These are phyloP conservation scores for Cosmia trapezina DNA, from an alignment of 2,888 invertebrate genomes.

Conservation along the genomic window DNA sequence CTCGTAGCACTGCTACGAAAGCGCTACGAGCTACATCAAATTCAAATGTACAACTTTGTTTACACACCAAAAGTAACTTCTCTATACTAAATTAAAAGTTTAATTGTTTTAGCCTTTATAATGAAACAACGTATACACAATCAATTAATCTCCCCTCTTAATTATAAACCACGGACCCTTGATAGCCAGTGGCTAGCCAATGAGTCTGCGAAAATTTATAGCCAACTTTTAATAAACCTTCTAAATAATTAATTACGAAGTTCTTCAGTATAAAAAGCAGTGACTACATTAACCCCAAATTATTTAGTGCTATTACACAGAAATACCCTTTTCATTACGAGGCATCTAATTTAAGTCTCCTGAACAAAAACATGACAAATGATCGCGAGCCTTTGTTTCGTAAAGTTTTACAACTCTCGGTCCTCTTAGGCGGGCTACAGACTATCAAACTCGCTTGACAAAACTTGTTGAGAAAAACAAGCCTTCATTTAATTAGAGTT, in stretches of 20 bases:
- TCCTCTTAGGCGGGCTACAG: constrained; percentile 57
- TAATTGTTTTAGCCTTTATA: constrained; percentile 35
- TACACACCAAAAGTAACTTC: constrained; percentile 18
- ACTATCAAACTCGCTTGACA: constrained; percentile 65
- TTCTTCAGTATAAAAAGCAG: constrained; percentile 62
- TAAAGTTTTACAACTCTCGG: constrained; percentile 63
- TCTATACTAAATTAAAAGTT: constrained; percentile 34
- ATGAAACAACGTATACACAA: constrained; percentile 36
- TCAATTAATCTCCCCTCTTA: constrained; percentile 54
- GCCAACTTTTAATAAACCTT: constrained; percentile 63
- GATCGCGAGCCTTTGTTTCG: constrained; percentile 62
- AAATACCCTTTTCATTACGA: constrained; percentile 66
- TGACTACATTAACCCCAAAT: constrained; percentile 67
- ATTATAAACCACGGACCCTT: constrained; percentile 45
- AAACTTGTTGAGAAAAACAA: constrained; percentile 66
- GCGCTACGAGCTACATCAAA: constrained; percentile 11
- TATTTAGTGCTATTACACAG: constrained; percentile 67
- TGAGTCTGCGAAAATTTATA: constrained; percentile 59
- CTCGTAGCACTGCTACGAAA: constrained; percentile 50
- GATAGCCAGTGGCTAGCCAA: constrained; percentile 53
- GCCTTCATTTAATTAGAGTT: constrained; percentile 65
- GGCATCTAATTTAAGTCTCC: constrained; percentile 66
- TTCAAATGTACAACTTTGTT: constrained; percentile 18
- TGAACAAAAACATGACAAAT: constrained; percentile 70
- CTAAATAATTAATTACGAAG: constrained; percentile 67